phyloP scores from a whole-genome alignment of 64 coral and sea anemone species.

The Catalaphyllia jardinei region DNA sequence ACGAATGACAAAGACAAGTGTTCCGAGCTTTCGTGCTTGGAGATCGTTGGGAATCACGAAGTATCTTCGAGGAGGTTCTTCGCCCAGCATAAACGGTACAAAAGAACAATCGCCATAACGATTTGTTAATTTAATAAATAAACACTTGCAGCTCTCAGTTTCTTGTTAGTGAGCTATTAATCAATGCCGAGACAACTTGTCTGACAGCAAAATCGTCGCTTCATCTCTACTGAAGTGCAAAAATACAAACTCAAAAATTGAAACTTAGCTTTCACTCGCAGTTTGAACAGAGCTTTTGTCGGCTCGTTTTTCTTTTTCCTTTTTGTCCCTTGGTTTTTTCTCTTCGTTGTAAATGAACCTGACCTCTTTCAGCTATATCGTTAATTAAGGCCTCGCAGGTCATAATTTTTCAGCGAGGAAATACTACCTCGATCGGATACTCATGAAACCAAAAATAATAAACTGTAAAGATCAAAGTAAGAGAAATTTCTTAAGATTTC shows the following conservation, averaged over 20 bases:
- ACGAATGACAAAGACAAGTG: neutral
- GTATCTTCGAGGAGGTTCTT: neutral
- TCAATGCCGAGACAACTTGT: constrained; percentile 36
- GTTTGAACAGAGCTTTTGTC: neutral
- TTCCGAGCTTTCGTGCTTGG: neutral
- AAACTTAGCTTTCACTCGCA: neutral
- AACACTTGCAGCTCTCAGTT: constrained; percentile 6
- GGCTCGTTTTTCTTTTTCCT: too few species aligned
- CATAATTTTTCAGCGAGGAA: neutral
- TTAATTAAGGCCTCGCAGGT: neutral
- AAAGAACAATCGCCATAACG: neutral
- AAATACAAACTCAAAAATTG: neutral
- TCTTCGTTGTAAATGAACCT: neutral
- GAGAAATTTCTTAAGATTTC: neutral
- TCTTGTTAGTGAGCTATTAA: constrained; percentile 54
- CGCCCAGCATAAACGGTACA: neutral
- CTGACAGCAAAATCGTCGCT: neutral
- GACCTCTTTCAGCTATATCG: neutral
- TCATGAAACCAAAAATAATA: neutral
- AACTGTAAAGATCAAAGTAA: neutral
- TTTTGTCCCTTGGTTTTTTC: too few species aligned
- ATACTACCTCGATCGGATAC: neutral
- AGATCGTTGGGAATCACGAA: neutral
- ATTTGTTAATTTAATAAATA: constrained; percentile 58
- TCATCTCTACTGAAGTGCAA: neutral